phyloP scores from a whole-genome alignment of 2,888 invertebrate species.

The Zaprionus obscuricornis region DNA sequence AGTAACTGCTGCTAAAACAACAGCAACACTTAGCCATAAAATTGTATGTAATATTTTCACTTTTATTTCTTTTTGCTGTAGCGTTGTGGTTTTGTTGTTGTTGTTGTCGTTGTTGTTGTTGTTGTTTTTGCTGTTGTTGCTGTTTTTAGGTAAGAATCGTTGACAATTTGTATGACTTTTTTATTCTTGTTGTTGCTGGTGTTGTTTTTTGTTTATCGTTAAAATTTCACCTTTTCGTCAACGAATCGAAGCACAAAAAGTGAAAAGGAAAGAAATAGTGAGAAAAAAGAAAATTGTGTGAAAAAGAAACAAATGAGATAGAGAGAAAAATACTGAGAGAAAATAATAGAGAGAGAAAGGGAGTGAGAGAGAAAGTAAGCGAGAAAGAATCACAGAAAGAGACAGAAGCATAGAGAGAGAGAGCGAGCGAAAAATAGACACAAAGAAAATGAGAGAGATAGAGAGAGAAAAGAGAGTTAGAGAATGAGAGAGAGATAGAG shows the following conservation, averaged over 20 bases:
- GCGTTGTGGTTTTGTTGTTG: slow-evolving; percentile 1
- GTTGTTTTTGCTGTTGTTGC: too few relatives aligned
- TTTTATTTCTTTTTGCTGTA: slow-evolving; percentile 40
- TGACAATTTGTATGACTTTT: slow-evolving; percentile 26
- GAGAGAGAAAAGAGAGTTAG: too few relatives aligned
- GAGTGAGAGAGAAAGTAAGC: neutral
- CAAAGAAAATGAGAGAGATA: neutral
- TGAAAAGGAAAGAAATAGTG: neutral
- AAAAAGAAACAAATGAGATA: neutral
- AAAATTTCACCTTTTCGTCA: slow-evolving; percentile 42
- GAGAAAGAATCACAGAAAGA: neutral
- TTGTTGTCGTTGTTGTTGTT: slow-evolving; percentile 1
- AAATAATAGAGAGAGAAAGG: neutral
- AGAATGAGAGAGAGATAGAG: neutral
- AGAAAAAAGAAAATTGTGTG: neutral
- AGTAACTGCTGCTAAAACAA: slow-evolving; percentile 30
- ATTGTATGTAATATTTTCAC: slow-evolving; percentile 47
- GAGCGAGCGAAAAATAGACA: neutral
- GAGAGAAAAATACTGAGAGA: neutral
- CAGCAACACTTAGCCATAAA: slow-evolving; percentile 29
- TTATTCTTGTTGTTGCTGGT: slow-evolving; percentile 25
- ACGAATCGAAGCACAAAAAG: neutral
- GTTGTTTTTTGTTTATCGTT: slow-evolving; percentile 30
- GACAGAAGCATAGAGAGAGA: neutral
- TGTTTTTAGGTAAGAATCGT: slow-evolving; percentile 46